Base-by-base conservation (phyloP, 1,140 invertebrate species). In the Bombus turneri region DNA sequence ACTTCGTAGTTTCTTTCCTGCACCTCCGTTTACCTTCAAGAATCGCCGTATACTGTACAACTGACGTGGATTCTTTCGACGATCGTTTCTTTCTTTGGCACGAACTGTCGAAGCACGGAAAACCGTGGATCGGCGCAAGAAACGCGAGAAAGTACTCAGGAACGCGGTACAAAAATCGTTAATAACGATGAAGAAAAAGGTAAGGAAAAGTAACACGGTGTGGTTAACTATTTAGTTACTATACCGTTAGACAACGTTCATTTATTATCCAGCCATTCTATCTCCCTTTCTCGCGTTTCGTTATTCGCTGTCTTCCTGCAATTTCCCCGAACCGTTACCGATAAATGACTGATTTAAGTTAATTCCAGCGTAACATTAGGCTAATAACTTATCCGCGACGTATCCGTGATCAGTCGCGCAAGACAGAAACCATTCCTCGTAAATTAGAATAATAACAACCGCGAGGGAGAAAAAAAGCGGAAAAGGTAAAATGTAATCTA, bases 351-450 rank as follows among this genome's bases (percentile, higher is more conserved):
- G 76, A 84, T 80, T 84, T 47, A 68, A 84, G 76, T 22, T 80
- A 43, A 85, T 79, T 64, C 76, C 68, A 28, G 31, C 25, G 64
- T 47, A 31, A 77, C 83, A 80, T 85, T 72, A 80, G 66, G 25
- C 76, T 64, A 85, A 85, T 80, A 85, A 85, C 41, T 85, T 80
- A 79, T 53, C 53, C n/a, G 62, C 43, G 81, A 85, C 41, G 79
- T 80, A 79, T 53, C 39, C n/a, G 62, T 34, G 81, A 68, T 75
- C 72, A 13, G n/a, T 43, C 59, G 72, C 31, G 62, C 69, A 13
- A 34, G 57, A 41, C 53, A 39, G 62, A 59, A 71, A 79, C 53
- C 22, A 18, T 71, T 79, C 0, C 82, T 47, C 31, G 64, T 59
- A 31, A 59, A 79, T 77, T 34, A 34, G 31, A 72, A 72, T 72